A percentile compares a stretch with the other conserved stretches of the same genome.
These are phyloP conservation scores for Drosophila simulans DNA, from an alignment of 1,140 invertebrate species.

Conservation along the genomic window DNA sequence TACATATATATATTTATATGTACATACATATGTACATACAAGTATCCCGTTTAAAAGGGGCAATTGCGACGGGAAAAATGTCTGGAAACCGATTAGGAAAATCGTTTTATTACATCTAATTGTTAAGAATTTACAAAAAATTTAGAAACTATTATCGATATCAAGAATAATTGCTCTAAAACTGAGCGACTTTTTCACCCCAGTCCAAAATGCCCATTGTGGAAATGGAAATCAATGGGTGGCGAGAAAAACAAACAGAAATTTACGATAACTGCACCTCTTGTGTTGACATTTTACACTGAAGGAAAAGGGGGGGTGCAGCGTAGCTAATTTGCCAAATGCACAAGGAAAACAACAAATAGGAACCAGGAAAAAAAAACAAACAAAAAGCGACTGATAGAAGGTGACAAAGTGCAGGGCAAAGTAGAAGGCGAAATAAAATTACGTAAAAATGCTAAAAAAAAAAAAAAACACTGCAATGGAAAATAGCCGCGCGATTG, in stretches of 20 bases:
- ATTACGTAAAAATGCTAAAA: conserved; percentile 61
- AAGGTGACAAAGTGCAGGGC: conserved; percentile 52
- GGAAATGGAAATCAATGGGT: neutral
- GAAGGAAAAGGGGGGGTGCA: conserved; percentile 1
- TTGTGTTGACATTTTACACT: conserved; percentile 60
- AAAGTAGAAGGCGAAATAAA: conserved; percentile 44
- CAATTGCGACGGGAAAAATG: neutral
- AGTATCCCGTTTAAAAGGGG: too few relatives aligned
- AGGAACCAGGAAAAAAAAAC: neutral
- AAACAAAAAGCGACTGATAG: conserved; percentile 6
- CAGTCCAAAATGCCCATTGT: neutral
- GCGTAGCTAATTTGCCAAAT: conserved; percentile 57
- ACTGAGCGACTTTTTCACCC: too few relatives aligned
- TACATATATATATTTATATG: too few relatives aligned
- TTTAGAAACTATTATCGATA: too few relatives aligned
- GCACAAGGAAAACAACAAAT: conserved; percentile 31
- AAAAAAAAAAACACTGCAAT: conserved; percentile 32
- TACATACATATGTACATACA: too few relatives aligned
- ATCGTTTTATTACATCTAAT: neutral
- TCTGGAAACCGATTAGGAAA: neutral
- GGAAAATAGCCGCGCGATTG: conserved; percentile 6
- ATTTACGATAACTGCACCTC: conserved; percentile 37
- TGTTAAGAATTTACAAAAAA: too few relatives aligned
- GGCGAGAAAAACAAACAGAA: conserved; percentile 24
- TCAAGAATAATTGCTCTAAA: too few relatives aligned